Percentiles rank a stretch among this genome's conserved stretches.
phyloP scores from a whole-genome alignment of 2,113 vertebrate species.

The Pterocles burchelli region DNA sequence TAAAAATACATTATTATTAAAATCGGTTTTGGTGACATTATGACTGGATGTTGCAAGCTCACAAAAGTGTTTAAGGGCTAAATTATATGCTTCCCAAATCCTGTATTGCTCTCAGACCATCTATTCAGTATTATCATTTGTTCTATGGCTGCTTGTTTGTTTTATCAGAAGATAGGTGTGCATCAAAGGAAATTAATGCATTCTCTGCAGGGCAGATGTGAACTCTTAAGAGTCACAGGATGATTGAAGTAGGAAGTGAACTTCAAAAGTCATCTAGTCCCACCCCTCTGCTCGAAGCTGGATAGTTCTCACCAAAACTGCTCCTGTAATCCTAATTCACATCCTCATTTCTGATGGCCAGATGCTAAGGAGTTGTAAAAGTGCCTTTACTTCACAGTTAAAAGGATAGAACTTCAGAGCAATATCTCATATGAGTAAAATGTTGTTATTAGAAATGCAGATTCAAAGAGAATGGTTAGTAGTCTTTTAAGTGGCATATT shows the following conservation, averaged over 20 bases:
- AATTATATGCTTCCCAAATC: neutral
- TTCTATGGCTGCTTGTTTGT: neutral
- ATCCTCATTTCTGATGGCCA: neutral
- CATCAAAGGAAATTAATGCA: neutral
- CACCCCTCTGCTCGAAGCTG: neutral
- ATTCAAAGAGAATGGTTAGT: neutral
- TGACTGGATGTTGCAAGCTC: neutral
- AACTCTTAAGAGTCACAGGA: neutral
- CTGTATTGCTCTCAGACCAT: neutral
- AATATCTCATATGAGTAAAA: neutral
- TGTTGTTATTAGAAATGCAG: neutral
- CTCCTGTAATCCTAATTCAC: neutral
- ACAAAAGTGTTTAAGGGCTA: neutral
- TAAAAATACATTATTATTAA: neutral
- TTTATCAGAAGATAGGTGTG: neutral
- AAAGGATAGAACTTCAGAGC: neutral
- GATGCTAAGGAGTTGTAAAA: neutral
- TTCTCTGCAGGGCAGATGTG: neutral
- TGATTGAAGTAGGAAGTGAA: neutral
- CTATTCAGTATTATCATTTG: neutral
- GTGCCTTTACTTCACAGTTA: neutral
- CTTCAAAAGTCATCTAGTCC: neutral
- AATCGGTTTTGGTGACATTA: neutral
- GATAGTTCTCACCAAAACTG: neutral
- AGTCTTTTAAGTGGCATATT: neutral